Conservation (phyloP, 2,113 vertebrate species). For the Cochlearius cochlearius region DNA sequence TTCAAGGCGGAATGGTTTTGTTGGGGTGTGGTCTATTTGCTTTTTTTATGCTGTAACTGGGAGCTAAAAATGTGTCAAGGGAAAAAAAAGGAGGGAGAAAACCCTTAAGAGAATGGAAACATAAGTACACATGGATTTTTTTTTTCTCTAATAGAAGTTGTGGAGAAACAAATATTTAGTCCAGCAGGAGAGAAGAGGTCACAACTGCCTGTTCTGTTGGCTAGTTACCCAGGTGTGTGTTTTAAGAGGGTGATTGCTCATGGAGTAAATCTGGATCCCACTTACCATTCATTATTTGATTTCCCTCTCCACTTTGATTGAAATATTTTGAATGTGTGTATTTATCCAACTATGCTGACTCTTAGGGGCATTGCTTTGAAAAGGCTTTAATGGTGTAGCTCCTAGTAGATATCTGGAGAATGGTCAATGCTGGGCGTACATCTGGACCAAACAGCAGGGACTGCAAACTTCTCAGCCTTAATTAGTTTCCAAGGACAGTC, state of each 20-base stretch:
- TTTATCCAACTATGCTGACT: background rate
- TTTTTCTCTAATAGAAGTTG: background rate
- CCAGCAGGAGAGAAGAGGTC: background rate
- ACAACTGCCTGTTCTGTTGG: background rate
- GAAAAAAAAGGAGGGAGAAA: background rate
- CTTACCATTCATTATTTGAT: background rate
- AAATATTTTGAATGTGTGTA: background rate
- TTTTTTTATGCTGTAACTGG: background rate
- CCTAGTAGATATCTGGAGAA: background rate
- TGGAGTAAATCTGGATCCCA: background rate
- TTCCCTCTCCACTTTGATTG: background rate
- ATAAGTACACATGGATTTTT: accelerated
- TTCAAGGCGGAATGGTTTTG: background rate
- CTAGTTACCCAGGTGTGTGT: background rate
- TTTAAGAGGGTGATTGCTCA: background rate
- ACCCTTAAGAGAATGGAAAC: background rate
- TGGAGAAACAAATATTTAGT: background rate
- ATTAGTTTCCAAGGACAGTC: background rate
- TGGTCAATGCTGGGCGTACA: background rate
- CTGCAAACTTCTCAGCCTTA: background rate
- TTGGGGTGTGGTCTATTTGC: background rate
- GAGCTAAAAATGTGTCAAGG: background rate
- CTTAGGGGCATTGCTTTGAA: background rate
- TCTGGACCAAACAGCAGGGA: background rate
- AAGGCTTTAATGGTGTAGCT: background rate